A percentile compares a stretch with the other conserved stretches of the same genome.
phyloP scores from a whole-genome alignment of 2,113 vertebrate species.

The Polyodon spathula region DNA sequence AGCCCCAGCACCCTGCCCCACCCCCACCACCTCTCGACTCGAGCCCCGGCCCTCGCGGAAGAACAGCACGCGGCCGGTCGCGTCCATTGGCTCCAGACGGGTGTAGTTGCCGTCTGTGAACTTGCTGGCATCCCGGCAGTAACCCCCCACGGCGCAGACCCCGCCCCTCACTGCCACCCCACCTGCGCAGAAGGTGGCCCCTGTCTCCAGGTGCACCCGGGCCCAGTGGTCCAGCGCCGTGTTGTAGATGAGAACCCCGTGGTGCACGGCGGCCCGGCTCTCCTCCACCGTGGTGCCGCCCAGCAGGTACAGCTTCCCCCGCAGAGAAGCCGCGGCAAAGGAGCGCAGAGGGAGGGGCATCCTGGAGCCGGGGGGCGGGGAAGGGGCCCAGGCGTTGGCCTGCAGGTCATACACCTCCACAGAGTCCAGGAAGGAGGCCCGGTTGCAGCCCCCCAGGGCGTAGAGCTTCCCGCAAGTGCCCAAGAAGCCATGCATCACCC shows the following conservation, averaged over 20 bases:
- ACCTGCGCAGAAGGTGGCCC: conserved; percentile 60
- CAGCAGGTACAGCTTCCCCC: conserved; percentile 60
- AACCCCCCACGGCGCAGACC: conserved; percentile 65
- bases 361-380: conserved; percentile 20
- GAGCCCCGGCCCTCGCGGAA: conserved; percentile 58
- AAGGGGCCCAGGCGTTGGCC: conserved; percentile 24
- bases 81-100: conserved; percentile 58
- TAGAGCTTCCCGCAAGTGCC: conserved; percentile 56
- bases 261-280: conserved; percentile 59
- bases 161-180: conserved; percentile 64
- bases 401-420: conserved; percentile 50
- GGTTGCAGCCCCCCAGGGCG: conserved; percentile 63
- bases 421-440: conserved; percentile 49
- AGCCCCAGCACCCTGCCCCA: conserved; percentile 33
- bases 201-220: conserved; percentile 57
- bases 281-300: conserved; percentile 65
- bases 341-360: conserved; percentile 43
- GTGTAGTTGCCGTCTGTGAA: conserved; percentile 59
- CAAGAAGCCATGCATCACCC: conserved; percentile 61
- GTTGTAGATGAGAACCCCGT: conserved; percentile 67
- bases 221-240: conserved; percentile 59
- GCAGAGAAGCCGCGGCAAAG: conserved; percentile 53
- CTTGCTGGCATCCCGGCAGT: conserved; percentile 61
- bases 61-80: conserved; percentile 61
- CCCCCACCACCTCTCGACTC: conserved; percentile 40